phyloP scores from a whole-genome alignment of 2,797 vertebrate genomes.

The Vultur gryphus region DNA sequence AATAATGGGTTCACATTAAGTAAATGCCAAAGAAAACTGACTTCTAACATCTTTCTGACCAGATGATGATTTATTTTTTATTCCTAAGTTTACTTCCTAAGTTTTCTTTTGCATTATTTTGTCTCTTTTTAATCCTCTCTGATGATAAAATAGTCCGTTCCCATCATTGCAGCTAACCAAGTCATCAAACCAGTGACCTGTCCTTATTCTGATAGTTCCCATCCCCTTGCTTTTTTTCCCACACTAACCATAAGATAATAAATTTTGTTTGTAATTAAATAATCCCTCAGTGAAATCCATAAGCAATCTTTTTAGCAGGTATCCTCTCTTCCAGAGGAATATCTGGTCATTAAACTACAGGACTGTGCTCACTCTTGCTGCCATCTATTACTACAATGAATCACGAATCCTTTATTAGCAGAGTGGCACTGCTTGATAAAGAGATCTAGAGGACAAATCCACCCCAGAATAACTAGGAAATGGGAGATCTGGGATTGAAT shows the following conservation, averaged over 20 bases:
- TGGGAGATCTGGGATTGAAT: not conserved
- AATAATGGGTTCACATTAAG: not conserved
- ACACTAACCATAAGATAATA: not conserved
- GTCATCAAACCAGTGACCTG: not conserved
- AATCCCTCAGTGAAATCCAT: not conserved
- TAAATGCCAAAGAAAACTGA: conserved; percentile 51
- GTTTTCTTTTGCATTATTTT: conserved; percentile 12
- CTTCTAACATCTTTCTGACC: not conserved
- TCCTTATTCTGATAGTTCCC: not conserved
- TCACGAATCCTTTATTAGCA: not conserved
- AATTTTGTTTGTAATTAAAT: not conserved
- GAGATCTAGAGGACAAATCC: not conserved
- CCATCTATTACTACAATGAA: not conserved
- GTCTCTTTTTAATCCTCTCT: conserved; percentile 22
- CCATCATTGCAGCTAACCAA: not conserved
- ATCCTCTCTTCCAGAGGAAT: not conserved
- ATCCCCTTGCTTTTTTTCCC: conserved; percentile 1
- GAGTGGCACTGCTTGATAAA: not conserved
- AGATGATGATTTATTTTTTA: conserved; percentile 28
- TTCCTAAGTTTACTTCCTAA: not conserved
- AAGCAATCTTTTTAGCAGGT: not conserved
- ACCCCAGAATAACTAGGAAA: not conserved
- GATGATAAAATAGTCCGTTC: conserved; percentile 3
- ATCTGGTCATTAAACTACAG: not conserved
- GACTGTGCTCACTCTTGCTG: not conserved